These are phyloP conservation scores for Rhagium mordax DNA, from an alignment of 2,888 invertebrate genomes.

Conservation along the genomic window DNA sequence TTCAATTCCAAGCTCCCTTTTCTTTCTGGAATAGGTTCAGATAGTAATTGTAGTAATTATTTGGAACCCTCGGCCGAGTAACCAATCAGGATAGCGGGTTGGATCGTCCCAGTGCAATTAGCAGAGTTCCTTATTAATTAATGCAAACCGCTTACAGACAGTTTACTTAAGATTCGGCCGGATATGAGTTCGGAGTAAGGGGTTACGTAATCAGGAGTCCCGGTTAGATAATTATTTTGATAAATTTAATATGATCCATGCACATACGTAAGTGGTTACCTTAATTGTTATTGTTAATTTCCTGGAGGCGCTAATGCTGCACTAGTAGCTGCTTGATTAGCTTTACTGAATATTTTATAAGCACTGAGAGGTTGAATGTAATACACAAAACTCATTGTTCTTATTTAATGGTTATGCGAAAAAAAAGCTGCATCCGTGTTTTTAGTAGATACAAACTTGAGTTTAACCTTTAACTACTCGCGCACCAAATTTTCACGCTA, in stretches of 20 bases:
- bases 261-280: constrained; percentile 66
- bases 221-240: constrained; percentile 68
- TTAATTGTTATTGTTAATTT: constrained; percentile 69
- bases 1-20: constrained; percentile 37
- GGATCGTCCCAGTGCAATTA: constrained; percentile 69
- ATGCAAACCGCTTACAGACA: constrained; percentile 69
- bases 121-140: constrained; percentile 71
- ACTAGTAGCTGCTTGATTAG: constrained; percentile 49
- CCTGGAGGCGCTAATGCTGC: constrained; percentile 55
- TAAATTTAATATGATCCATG: constrained; percentile 69
- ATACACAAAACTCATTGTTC: background rate
- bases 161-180: constrained; percentile 69
- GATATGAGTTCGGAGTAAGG: constrained; percentile 61
- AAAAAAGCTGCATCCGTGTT: background rate
- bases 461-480: background rate
- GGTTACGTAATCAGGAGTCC: constrained; percentile 64
- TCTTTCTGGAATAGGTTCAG: constrained; percentile 42
- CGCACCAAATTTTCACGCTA: no score
- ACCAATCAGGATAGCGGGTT: constrained; percentile 63
- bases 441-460: background rate
- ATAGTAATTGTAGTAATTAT: constrained; percentile 62
- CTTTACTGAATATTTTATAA: constrained; percentile 53
- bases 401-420: background rate
- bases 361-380: background rate
- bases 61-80: constrained; percentile 58